Base-by-base conservation (phyloP, 2,888 invertebrate species). In the Platerodrilus igneus region DNA sequence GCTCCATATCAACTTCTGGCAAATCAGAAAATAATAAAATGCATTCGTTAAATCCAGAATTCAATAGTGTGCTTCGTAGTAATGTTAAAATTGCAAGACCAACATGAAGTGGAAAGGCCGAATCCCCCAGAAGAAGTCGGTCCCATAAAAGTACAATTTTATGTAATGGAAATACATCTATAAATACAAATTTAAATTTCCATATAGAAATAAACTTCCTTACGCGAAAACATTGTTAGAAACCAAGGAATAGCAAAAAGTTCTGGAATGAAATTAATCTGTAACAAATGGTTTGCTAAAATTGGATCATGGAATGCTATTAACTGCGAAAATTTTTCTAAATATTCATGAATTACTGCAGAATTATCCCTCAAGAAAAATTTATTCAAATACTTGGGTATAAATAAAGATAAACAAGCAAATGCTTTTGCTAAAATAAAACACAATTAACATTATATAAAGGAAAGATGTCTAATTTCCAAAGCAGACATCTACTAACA, bases 231-330 rank as follows among this genome's bases (percentile, higher is more conserved):
- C 90, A 97, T 94, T 4, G 96, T 97, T 19, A 97, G 74, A 66
- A 96, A 97, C 97, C 97, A 99, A 0, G 97, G 96, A 66, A 99
- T 97, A 11, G 97, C 94, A 69, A 96, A 99, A 9, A 97, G 74
- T 68, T 99, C 96, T 0, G 99, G 96, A 52, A 88, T 91, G 65
- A 99, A 99, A 60, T 85, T 90, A 52, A 97, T 96, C 9, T 84
- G 83, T 57, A 86, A 81, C 29, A 99, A 73, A 68, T 97, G 97
- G 62, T 88, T 88, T 2, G 92, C 89, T 40, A 99, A 68, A 40
- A 81, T 76, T 0, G 97, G 93, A 66, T 99, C 97, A 63, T 96
- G 93, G 68, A 91, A 99, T 21, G 95, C 87, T 26, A 95, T 86
- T 59, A 97, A 76, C 63, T 96, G 96, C 51, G 92, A 92, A 73